A percentile compares a stretch with the other conserved stretches of the same genome.
phyloP scores from a whole-genome alignment of 2,888 invertebrate species.

The Apotomis capreana region DNA sequence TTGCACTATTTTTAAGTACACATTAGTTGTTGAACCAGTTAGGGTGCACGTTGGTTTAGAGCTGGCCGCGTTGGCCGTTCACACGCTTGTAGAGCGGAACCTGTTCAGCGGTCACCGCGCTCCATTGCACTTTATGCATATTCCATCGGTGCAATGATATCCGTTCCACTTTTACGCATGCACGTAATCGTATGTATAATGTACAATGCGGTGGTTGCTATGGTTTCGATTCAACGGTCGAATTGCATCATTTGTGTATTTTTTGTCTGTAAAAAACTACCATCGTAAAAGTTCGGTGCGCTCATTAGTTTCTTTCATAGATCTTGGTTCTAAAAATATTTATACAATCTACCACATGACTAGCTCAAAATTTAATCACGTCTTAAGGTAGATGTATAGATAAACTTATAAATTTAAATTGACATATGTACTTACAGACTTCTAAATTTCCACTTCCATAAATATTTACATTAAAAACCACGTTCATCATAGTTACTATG shows the following conservation, averaged over 20 bases:
- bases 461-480: too few relatives aligned
- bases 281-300: too few relatives aligned
- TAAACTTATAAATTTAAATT: too few relatives aligned
- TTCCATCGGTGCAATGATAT: constrained; percentile 65
- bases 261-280: too few relatives aligned
- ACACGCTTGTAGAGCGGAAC: constrained; percentile 67
- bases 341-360: too few relatives aligned
- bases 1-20: background rate
- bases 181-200: constrained; percentile 45
- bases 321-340: too few relatives aligned
- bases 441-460: too few relatives aligned
- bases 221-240: constrained; percentile 46
- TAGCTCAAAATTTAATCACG: too few relatives aligned
- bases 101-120: constrained; percentile 65
- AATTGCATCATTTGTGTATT: background rate
- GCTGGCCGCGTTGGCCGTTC: constrained; percentile 46
- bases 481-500: too few relatives aligned
- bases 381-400: too few relatives aligned
- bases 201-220: constrained; percentile 46
- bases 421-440: too few relatives aligned
- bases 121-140: constrained; percentile 59
- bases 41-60: background rate
- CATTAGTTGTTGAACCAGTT: constrained; percentile 1
- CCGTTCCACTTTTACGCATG: constrained; percentile 76
- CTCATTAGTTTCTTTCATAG: too few relatives aligned